Percentiles rank a stretch among this genome's conserved stretches.
Evolutionary conservation across 2,113 vertebrate genomes (phyloP).

Genomic region (Erinaceus europaeus): DNA sequence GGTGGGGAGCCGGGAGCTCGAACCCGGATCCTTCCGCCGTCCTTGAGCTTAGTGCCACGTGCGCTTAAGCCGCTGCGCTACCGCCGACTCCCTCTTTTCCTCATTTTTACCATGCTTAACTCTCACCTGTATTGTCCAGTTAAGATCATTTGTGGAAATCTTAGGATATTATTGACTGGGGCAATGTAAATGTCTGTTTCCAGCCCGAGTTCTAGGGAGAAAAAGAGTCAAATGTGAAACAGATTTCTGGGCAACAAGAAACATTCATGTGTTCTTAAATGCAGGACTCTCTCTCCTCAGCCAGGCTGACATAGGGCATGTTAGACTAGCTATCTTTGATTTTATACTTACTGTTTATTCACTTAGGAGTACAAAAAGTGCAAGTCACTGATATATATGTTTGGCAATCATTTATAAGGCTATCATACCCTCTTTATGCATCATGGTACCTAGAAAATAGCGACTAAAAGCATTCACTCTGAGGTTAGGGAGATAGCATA

Average conservation of each 20-base stretch:
- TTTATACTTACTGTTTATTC: background rate
- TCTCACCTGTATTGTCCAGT: background rate
- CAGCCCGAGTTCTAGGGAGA: background rate
- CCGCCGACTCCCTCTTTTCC: too few relatives aligned
- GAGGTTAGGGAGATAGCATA: too few relatives aligned
- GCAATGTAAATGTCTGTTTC: background rate
- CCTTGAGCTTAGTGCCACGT: too few relatives aligned
- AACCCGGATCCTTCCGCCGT: too few relatives aligned
- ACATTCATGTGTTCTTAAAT: background rate
- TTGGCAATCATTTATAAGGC: background rate
- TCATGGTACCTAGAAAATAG: conserved; percentile 1
- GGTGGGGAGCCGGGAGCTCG: too few relatives aligned
- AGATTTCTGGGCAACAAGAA: background rate
- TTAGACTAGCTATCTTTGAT: background rate
- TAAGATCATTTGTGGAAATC: background rate
- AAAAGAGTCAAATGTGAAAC: conserved; percentile 16
- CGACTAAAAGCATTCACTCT: conserved; percentile 48
- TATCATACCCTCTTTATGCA: conserved; percentile 20
- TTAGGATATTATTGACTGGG: background rate
- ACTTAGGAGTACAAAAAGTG: conserved; percentile 31
- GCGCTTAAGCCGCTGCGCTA: too few relatives aligned
- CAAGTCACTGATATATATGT: background rate
- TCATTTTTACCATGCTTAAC: background rate
- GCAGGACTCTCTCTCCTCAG: background rate
- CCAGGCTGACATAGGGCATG: background rate